Evolutionary conservation across 2,888 invertebrate genomes (phyloP).

Genomic region (Achlya flavicornis): DNA sequence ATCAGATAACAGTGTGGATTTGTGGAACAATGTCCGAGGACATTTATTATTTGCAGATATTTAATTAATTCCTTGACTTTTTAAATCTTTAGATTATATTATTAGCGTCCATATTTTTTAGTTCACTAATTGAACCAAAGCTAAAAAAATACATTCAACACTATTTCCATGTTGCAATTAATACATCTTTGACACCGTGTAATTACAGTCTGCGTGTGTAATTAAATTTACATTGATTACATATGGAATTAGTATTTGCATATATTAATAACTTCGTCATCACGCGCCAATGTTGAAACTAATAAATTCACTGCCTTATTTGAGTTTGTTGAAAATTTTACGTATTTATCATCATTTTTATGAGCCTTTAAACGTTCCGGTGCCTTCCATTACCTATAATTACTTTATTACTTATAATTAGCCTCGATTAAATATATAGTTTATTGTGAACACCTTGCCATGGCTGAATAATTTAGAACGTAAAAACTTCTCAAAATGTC

Average conservation of each 20-base stretch:
- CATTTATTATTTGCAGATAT: no score
- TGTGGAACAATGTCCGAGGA: no score
- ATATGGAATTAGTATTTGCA: conserved; percentile 49
- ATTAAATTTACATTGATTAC: conserved; percentile 66
- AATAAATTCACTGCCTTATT: conserved; percentile 20
- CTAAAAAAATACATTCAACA: conserved; percentile 27
- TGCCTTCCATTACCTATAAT: background rate
- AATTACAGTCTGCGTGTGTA: conserved; percentile 48
- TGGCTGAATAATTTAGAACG: conserved; percentile 2
- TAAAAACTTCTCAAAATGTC: conserved; percentile 1
- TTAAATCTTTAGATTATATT: no score
- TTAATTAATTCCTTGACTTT: no score
- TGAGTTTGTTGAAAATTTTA: background rate
- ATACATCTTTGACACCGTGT: conserved; percentile 59
- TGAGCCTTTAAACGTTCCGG: background rate
- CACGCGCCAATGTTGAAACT: conserved; percentile 21
- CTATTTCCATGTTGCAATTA: conserved; percentile 46
- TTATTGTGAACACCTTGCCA: conserved; percentile 4
- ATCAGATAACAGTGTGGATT: no score
- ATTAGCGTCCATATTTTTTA: no score
- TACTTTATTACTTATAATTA: background rate
- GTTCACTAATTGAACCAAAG: no score
- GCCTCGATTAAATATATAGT: background rate
- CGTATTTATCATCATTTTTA: background rate
- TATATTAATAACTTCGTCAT: conserved; percentile 35